These are phyloP conservation scores for Notodromas monacha DNA, from an alignment of 2,888 invertebrate genomes.

Conservation along the genomic window DNA sequence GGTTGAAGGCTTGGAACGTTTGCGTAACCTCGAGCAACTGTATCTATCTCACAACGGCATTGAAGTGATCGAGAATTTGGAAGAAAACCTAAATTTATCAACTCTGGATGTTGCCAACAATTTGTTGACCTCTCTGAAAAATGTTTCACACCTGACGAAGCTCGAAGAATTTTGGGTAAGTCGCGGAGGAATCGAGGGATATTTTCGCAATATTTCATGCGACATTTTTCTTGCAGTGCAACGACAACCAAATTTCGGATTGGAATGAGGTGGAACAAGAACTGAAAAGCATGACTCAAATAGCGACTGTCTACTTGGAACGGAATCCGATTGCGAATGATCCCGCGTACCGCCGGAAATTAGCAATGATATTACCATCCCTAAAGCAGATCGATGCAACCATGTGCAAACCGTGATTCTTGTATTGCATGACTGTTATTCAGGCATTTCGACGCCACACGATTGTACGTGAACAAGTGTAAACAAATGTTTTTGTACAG, in stretches of 20 bases:
- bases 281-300: conserved; percentile 21
- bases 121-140: conserved; percentile 39
- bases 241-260: conserved; percentile 51
- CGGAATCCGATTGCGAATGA: conserved; percentile 56
- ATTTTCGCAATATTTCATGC: conserved; percentile 1
- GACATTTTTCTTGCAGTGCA: conserved; percentile 28
- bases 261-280: conserved; percentile 45
- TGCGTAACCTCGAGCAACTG: conserved; percentile 43
- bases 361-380: conserved; percentile 52
- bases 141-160: conserved; percentile 34
- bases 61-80: conserved; percentile 29
- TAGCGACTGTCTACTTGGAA: conserved; percentile 62
- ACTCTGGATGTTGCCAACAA: conserved; percentile 75
- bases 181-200: too few species aligned
- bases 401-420: too few species aligned
- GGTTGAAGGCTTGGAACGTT: conserved; percentile 46
- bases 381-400: conserved; percentile 84
- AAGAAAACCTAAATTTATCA: conserved; percentile 30
- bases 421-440: too few species aligned
- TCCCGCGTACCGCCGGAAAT: conserved; percentile 57
- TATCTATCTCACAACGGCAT: conserved; percentile 84
- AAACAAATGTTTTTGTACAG: too few species aligned
- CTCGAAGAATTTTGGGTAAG: conserved; percentile 83
- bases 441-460: too few species aligned
- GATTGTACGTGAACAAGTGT: too few species aligned